phyloP scores from a whole-genome alignment of 2,888 invertebrate species.

The Aproaerema taeniolella region DNA sequence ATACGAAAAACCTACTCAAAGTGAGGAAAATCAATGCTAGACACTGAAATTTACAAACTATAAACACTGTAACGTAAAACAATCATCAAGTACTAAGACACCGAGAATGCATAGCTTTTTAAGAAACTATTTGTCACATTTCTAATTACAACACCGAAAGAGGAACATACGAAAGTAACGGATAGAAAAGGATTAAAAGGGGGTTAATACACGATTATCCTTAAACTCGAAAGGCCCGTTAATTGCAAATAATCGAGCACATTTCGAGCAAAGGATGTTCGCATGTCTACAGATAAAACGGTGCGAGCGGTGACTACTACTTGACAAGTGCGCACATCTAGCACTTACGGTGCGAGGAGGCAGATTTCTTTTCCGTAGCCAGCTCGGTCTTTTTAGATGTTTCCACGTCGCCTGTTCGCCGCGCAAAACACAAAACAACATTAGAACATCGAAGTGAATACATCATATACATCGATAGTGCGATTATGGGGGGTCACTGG shows the following conservation, averaged over 20 bases:
- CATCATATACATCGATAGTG: slow-evolving; percentile 34
- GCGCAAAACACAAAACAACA: slow-evolving; percentile 73
- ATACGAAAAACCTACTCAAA: no score
- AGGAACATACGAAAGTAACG: neutral
- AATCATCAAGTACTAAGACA: no score
- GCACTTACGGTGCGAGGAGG: slow-evolving; percentile 73
- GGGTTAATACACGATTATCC: neutral
- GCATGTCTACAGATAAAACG: slow-evolving; percentile 1
- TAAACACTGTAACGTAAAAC: no score
- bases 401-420: slow-evolving; percentile 72
- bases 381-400: slow-evolving; percentile 71
- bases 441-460: slow-evolving; percentile 65
- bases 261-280: neutral
- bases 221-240: neutral
- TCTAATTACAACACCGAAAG: slow-evolving; percentile 4
- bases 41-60: no score
- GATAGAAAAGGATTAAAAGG: neutral
- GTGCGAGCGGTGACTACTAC: slow-evolving; percentile 18
- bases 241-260: neutral
- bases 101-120: no score
- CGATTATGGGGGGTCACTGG: slow-evolving; percentile 16
- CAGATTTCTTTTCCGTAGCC: slow-evolving; percentile 69
- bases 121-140: slow-evolving; percentile 1
- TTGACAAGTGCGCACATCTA: slow-evolving; percentile 57
- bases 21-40: no score